These are phyloP conservation scores for Macrosiphum euphorbiae DNA, from an alignment of 2,888 invertebrate genomes.

Conservation along the genomic window DNA sequence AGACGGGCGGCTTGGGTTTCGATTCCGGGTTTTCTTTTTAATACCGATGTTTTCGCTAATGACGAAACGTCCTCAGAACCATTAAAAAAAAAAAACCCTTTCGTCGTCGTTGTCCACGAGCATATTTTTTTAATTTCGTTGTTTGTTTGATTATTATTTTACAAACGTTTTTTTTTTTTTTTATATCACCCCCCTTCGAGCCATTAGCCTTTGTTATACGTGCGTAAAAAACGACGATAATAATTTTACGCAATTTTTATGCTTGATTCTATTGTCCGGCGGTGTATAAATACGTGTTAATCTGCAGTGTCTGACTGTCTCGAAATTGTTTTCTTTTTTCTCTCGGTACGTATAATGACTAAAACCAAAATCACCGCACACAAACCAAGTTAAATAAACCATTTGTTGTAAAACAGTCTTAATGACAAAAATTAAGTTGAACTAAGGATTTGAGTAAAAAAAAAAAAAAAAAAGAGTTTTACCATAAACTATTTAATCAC, in stretches of 20 bases:
- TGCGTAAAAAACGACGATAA: neutral
- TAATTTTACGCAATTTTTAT: neutral
- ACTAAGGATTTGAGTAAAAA: neutral
- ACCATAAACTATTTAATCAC: neutral
- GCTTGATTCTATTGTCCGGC: neutral
- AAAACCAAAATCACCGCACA: neutral
- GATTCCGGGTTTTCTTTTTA: constrained; percentile 40
- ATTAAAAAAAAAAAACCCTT: neutral
- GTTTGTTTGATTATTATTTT: neutral
- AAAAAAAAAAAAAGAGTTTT: neutral
- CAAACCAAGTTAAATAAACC: neutral
- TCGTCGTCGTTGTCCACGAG: neutral
- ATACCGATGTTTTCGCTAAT: constrained; percentile 31
- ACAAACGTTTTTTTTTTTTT: constrained; percentile 11
- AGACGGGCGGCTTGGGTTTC: neutral
- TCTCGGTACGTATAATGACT: neutral
- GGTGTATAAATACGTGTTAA: neutral
- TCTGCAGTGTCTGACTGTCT: neutral
- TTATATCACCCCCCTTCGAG: neutral
- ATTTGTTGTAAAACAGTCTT: neutral
- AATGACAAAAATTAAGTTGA: constrained; percentile 1
- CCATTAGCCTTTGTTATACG: neutral
- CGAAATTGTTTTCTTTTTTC: neutral
- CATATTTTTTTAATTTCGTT: constrained; percentile 38
- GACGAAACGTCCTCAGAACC: neutral